Base-by-base conservation (phyloP, 2,888 invertebrate genomes). In the Hyposoter didymator region DNA sequence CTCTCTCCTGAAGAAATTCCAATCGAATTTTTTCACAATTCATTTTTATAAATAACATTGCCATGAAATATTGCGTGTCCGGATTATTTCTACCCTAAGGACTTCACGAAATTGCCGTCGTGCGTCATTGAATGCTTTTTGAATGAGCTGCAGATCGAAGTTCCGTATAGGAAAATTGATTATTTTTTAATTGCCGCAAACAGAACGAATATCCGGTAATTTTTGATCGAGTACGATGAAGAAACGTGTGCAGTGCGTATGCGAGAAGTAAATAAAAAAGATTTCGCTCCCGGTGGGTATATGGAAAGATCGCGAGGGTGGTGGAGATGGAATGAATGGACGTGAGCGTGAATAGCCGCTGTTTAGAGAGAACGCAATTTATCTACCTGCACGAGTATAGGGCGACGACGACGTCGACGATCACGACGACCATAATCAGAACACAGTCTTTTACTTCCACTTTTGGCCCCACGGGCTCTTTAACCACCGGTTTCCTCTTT, bases 291-390 rank as follows among this genome's bases (percentile, higher is more conserved):
- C 39, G 8, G 1, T 55, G 55, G 12, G 55, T 73, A 19, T 73
- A 19, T 39, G 84, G 52, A 62, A 73, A 35, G 72, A 73, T 83
- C 39, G 80, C 73, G 85, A 85, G 85, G 84, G 85, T 80, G 83
- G 83, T 22, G 75, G 78, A 74, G 80, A 84, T 35, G 47, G 76
- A 78, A 84, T 85, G 84, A 85, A 85, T 85, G 78, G 80, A 79
- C 72, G 55, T 17, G 70, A 85, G 85, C 85, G 85, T 85, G 85
- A 85, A 85, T 85, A 85, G 85, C 80, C 78, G 45, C 84, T 80
- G 76, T 85, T 85, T 78, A 85, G 72, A 59, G 84, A 59, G 80
- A 84, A 84, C 84, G 85, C 80, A 81, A 85, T 85, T 85, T 81
- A 84, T 85, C 85, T 85, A 81, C 85, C 85, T 85, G 84, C 66